Percentiles rank a stretch among this genome's conserved stretches.
These are phyloP conservation scores for Anas bernieri DNA, from an alignment of 2,797 vertebrate genomes.

Conservation along the genomic window DNA sequence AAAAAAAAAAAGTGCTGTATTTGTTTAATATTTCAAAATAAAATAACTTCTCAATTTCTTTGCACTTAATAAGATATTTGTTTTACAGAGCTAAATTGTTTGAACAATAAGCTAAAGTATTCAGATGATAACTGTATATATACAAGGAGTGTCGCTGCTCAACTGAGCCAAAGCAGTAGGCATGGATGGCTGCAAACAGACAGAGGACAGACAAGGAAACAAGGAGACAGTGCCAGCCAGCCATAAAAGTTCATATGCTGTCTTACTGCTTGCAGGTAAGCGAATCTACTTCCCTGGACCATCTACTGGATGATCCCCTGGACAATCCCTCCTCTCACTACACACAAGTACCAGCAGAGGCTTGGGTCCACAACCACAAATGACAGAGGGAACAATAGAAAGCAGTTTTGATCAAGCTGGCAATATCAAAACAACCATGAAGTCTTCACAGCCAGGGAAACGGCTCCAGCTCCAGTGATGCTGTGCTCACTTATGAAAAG, in stretches of 20 bases:
- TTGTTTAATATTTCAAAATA: not conserved
- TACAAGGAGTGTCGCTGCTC: not conserved
- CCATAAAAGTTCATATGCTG: not conserved
- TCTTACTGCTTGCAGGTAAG: not conserved
- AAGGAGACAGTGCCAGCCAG: not conserved
- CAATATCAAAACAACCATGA: not conserved
- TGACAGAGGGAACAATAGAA: not conserved
- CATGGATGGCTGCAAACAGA: not conserved
- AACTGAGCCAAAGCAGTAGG: not conserved
- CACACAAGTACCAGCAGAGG: not conserved
- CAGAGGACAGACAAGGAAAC: not conserved
- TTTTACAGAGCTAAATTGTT: not conserved
- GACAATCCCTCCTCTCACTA: not conserved
- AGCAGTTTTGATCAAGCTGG: not conserved
- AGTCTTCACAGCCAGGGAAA: not conserved
- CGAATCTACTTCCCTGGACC: not conserved
- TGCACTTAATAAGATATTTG: not conserved
- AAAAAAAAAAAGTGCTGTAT: not conserved
- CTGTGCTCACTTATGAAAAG: not conserved
- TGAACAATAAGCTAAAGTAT: not conserved
- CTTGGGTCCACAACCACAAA: not conserved
- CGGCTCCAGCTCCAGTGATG: not conserved
- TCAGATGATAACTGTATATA: not conserved
- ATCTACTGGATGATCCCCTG: not conserved
- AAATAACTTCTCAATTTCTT: not conserved